These are phyloP conservation scores for Scortum barcoo DNA, from an alignment of 2,113 vertebrate species.

Conservation along the genomic window DNA sequence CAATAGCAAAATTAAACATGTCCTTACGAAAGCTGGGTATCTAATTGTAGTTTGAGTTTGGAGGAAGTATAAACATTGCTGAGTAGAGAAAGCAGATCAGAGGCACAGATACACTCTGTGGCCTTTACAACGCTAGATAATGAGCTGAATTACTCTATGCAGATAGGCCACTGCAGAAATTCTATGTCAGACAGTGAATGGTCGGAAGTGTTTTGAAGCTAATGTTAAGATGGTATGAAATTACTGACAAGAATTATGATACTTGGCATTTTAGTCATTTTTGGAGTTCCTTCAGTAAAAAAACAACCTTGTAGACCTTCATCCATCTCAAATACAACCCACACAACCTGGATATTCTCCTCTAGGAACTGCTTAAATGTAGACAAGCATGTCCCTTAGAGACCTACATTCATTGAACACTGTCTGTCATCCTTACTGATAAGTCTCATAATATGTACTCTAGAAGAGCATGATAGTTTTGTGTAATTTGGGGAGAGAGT, in stretches of 20 bases:
- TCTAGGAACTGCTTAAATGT: neutral
- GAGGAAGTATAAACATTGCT: neutral
- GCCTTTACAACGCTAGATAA: neutral
- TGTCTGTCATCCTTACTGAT: neutral
- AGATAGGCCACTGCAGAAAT: neutral
- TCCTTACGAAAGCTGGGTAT: slow-evolving; percentile 29
- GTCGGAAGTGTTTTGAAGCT: neutral
- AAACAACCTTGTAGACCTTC: too few relatives aligned
- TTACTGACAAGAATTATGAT: neutral
- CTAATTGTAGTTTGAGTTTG: slow-evolving; percentile 17
- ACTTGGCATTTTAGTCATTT: neutral
- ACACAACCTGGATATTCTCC: neutral
- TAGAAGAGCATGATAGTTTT: neutral
- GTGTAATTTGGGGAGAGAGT: neutral
- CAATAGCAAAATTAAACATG: slow-evolving; percentile 61
- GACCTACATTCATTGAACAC: neutral
- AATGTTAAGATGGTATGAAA: neutral
- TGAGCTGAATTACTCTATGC: slow-evolving; percentile 9
- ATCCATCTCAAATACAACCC: too few relatives aligned
- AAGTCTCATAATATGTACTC: neutral
- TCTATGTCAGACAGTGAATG: neutral
- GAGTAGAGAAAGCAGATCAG: neutral
- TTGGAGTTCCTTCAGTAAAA: neutral
- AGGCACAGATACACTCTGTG: neutral
- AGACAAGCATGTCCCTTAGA: neutral